Evolutionary conservation across 2,113 vertebrate genomes (phyloP).

Genomic region (Onychostruthus taczanowskii): DNA sequence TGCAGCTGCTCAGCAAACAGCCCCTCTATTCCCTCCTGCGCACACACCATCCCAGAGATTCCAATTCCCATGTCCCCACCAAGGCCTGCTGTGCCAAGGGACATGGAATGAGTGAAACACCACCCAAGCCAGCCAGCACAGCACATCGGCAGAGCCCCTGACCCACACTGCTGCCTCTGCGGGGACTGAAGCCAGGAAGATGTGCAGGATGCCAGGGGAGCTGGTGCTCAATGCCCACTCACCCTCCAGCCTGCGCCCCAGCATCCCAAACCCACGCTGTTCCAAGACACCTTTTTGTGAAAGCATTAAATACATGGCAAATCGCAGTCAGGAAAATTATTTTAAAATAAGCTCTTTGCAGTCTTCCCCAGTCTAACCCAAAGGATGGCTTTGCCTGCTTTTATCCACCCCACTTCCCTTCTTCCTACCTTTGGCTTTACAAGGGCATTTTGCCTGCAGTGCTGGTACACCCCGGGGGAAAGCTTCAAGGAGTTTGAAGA

Average conservation of each 20-base stretch:
- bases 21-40: fast-evolving
- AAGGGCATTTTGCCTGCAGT: background rate
- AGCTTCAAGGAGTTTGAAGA: background rate
- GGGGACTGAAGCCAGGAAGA: background rate
- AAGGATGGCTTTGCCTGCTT: background rate
- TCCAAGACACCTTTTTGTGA: background rate
- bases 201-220: fast-evolving
- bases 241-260: background rate
- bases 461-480: fast-evolving
- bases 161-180: fast-evolving
- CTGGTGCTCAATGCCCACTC: fast-evolving
- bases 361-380: background rate
- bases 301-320: background rate
- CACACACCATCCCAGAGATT: background rate
- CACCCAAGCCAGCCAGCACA: fast-evolving
- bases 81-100: background rate
- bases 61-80: fast-evolving
- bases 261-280: fast-evolving
- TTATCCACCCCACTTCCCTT: background rate
- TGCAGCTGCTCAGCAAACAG: fast-evolving
- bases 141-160: fast-evolving
- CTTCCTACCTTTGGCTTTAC: background rate
- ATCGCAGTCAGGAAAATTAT: background rate
- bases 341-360: background rate
- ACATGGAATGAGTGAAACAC: fast-evolving